Conservation (phyloP, 2,888 invertebrate genomes). For the Coecobrya sp. region DNA sequence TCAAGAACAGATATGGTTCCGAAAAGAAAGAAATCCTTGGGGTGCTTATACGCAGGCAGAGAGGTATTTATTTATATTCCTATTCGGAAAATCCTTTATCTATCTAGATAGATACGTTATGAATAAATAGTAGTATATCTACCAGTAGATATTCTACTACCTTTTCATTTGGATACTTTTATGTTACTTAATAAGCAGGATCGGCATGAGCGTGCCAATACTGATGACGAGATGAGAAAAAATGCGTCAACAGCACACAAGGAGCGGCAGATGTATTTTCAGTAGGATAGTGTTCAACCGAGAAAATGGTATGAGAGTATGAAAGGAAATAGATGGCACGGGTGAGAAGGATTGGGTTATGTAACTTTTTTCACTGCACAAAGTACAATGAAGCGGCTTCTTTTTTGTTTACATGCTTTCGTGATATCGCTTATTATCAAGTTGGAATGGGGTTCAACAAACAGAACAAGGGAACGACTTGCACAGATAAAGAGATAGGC, state of each 20-base stretch:
- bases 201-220: conserved; percentile 17
- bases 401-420: conserved; percentile 23
- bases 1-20: not conserved
- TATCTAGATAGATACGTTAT: not conserved
- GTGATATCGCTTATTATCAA: not conserved
- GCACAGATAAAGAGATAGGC: not conserved
- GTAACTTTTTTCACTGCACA: conserved; percentile 15
- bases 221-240: conserved; percentile 26
- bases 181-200: not conserved
- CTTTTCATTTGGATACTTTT: not conserved
- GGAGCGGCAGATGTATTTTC: conserved; percentile 5
- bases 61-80: not conserved
- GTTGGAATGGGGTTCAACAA: not conserved
- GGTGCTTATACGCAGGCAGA: not conserved
- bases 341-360: conserved; percentile 26
- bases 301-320: not conserved
- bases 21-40: not conserved
- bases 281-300: not conserved
- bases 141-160: no score
- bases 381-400: conserved; percentile 22
- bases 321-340: conserved; percentile 1
- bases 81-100: conserved; percentile 5
- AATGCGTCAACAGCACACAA: not conserved
- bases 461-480: not conserved
- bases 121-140: not conserved